Percentiles rank a stretch among this genome's conserved stretches.
phyloP scores from a whole-genome alignment of 30 jellyfish, hydroid and myxozoan genomes.

The Aurelia aurita complex sp. Pacific region DNA sequence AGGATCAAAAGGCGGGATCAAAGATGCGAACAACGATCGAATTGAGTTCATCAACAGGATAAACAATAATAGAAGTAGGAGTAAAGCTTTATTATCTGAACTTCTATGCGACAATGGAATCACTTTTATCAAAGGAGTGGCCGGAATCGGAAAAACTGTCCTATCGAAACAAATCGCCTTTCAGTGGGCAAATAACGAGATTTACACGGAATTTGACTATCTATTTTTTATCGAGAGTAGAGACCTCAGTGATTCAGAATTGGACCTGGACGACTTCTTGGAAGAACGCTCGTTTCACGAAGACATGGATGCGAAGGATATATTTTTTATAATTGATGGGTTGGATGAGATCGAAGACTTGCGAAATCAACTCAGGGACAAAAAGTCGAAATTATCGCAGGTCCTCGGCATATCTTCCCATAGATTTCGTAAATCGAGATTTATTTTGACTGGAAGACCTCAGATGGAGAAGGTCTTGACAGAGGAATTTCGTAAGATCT shows the following conservation, averaged over 20 bases:
- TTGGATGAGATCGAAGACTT: not conserved
- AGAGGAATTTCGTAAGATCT: too few species aligned
- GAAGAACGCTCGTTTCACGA: not conserved
- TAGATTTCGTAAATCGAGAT: not conserved
- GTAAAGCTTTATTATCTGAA: too few species aligned
- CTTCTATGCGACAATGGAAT: not conserved
- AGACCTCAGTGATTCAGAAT: not conserved
- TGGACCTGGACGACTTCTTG: not conserved
- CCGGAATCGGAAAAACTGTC: constrained; percentile 6
- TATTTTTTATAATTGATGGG: not conserved
- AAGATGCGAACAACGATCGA: too few species aligned
- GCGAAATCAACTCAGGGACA: not conserved
- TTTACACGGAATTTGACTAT: too few species aligned
- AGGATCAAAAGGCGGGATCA: too few species aligned
- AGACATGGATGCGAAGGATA: not conserved
- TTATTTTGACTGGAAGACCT: constrained; percentile 4
- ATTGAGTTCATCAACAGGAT: too few species aligned
- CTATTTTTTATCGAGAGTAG: not conserved
- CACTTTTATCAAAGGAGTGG: not conserved
- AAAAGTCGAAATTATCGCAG: not conserved
- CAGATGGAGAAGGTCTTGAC: not conserved
- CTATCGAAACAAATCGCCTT: not conserved
- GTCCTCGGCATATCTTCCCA: not conserved
- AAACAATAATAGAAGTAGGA: too few species aligned
- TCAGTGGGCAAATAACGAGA: too few species aligned